Conservation (phyloP, 2,888 invertebrate genomes). For the Heteromyza rotundicornis region DNA sequence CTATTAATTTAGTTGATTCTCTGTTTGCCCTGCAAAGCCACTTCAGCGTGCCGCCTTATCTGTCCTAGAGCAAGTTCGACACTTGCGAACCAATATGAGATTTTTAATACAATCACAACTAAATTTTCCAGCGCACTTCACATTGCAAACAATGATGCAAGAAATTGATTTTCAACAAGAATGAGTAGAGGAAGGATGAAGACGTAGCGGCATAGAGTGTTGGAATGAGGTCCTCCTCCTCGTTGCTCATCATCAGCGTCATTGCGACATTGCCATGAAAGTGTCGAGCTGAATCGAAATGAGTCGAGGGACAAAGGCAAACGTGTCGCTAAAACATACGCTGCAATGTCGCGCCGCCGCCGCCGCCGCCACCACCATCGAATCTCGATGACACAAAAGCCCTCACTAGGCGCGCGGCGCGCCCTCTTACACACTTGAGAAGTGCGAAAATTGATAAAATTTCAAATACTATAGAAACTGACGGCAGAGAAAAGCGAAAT, state of each 20-base stretch:
- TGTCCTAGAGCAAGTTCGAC: background rate
- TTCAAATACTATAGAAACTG: background rate
- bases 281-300: background rate
- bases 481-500: background rate
- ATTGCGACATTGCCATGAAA: background rate
- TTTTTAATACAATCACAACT: constrained; percentile 41
- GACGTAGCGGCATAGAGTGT: too few relatives aligned
- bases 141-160: constrained; percentile 58
- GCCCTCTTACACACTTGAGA: background rate
- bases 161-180: constrained; percentile 58
- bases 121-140: constrained; percentile 58
- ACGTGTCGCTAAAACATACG: background rate
- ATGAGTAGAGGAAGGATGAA: too few relatives aligned
- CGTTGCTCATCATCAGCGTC: background rate
- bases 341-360: background rate
- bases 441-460: background rate
- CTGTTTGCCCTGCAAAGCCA: background rate
- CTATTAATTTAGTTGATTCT: too few relatives aligned
- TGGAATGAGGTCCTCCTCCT: too few relatives aligned
- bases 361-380: background rate
- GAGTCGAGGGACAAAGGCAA: background rate
- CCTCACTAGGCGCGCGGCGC: background rate
- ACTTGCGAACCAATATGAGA: background rate
- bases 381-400: background rate
- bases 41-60: background rate